Conservation (phyloP, 2,888 invertebrate genomes). For the Lepetodrilus schrolli region DNA sequence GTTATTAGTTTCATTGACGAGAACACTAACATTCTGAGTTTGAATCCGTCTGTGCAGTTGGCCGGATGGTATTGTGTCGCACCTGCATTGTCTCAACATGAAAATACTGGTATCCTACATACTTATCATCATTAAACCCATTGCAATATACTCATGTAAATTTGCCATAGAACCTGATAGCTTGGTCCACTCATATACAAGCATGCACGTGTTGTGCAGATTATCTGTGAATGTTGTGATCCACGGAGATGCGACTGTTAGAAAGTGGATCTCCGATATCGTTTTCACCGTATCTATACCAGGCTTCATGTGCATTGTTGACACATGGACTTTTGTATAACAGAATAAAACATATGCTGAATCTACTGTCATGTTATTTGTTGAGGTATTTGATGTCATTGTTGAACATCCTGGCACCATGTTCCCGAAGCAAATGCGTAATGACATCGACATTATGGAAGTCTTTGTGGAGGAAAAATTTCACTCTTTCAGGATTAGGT, state of each 20-base stretch:
- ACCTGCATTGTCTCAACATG: no score
- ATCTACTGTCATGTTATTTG: neutral
- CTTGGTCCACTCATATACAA: neutral
- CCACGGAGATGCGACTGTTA: neutral
- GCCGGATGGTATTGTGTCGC: no score
- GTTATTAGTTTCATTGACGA: no score
- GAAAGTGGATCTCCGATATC: neutral
- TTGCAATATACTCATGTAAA: neutral
- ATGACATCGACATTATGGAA: no score
- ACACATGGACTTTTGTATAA: constrained; percentile 20
- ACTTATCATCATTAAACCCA: neutral
- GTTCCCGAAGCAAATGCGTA: no score
- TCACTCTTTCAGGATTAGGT: no score
- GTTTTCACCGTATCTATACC: neutral
- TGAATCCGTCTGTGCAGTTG: no score
- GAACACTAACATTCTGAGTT: no score
- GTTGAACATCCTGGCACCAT: no score
- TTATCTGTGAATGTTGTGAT: neutral
- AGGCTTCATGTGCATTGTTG: constrained; percentile 6
- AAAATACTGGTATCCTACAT: no score
- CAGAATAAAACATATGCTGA: constrained; percentile 21
- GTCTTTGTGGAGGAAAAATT: no score
- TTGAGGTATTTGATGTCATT: neutral
- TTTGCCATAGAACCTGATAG: neutral
- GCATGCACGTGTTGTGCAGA: neutral